Evolutionary conservation across 1,140 invertebrate species (phyloP), one percentile per base, ranked within the genome.

Genomic region (Lepidurus couesii): DNA sequence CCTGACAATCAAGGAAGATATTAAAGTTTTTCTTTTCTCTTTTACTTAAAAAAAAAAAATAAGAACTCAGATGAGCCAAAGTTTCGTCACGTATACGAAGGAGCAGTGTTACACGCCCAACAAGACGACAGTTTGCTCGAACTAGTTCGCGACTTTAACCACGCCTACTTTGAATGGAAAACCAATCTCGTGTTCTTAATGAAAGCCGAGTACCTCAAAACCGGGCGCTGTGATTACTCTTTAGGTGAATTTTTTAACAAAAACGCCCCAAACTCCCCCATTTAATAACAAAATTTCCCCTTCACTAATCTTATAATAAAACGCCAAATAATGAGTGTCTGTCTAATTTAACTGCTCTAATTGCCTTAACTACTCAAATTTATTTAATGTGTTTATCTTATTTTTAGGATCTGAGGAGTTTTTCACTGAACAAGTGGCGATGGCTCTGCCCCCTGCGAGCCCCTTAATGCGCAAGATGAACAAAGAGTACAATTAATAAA

Each of bases 151-250:
- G 81, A 84, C 0, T 89, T 91, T 0, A 86, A 89, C 6, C 92
- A 94, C 81, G 91, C 91, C 21, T 88, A 92, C 73, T 89, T 95
- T n/a, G 92, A 95, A 81, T 94, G 93, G 91, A 90, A 90, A 81
- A 89, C 91, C 8, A 90, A 91, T 10, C 85, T 95, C 0, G 87
- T 90, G 78, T 82, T 83, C 43, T 75, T 91, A 6, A 91, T 92
- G 89, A 89, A 89, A 81, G 88, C 87, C 1, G 88, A 90, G 78
- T 89, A 89, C 78, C 80, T 89, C 6, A 82, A 82, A 42, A 91
- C 87, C 1, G 89, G 89, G n/a, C 84, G 82, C 43, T 94, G 93
- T 81, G 89, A 91, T 80, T 92, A 92, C 82, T 87, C 90, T 1
- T 83, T 93, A 8, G 90, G 90, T 91, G 84, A 78, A 75, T n/a